Conservation (phyloP, 92 coral and sea anemone genomes). For the Siderastrea siderea region DNA sequence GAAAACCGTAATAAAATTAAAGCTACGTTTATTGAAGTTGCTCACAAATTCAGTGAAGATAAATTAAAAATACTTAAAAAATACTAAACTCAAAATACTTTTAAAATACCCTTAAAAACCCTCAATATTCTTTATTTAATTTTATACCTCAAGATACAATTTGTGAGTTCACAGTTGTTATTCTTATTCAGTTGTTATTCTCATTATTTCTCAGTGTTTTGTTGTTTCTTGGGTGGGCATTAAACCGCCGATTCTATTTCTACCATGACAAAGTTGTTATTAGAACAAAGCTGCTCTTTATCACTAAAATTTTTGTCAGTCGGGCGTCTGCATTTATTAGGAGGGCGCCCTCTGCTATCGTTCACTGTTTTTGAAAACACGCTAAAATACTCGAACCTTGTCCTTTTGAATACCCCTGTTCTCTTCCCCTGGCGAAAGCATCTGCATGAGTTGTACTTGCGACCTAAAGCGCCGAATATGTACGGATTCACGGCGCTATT, state of each 20-base stretch:
- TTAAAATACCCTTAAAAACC: no score
- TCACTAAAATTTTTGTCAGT: neutral
- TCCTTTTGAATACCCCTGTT: neutral
- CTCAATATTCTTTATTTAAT: no score
- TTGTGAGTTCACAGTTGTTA: no score
- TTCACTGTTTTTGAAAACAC: neutral
- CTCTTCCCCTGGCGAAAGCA: neutral
- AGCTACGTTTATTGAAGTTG: no score
- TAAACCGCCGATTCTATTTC: neutral
- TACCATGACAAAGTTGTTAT: neutral
- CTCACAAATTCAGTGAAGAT: no score
- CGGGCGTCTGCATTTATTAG: neutral
- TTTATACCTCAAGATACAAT: no score
- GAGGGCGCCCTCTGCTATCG: neutral
- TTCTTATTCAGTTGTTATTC: no score
- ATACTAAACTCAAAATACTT: no score
- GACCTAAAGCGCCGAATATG: conserved; percentile 71
- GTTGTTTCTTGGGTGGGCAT: neutral
- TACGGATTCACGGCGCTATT: conserved; percentile 82
- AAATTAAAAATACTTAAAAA: no score
- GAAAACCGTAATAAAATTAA: no score
- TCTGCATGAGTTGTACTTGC: conserved; percentile 14
- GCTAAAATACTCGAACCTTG: neutral
- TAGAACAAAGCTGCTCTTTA: neutral
- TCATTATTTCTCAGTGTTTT: no score